Base-by-base conservation (phyloP, 2,797 vertebrate genomes). In the Pristis pectinata region DNA sequence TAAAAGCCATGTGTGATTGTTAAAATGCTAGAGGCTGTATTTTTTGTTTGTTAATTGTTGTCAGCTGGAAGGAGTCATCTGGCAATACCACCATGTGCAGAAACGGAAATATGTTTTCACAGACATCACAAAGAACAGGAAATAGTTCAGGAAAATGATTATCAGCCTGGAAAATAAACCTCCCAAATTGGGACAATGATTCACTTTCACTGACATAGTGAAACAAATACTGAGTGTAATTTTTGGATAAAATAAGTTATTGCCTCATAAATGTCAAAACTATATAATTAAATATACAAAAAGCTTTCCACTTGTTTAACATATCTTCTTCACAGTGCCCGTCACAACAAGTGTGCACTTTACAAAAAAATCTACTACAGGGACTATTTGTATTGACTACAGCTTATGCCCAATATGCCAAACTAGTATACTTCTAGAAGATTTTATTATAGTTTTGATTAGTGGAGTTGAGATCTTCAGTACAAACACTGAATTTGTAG, bases 31-130 rank as follows among this genome's bases (percentile, higher is more conserved):
- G 30, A 76, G 34, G 15, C 34, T 30, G 11, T 13, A 49, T 74
- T 74, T 85, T 3, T 94, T 76, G 92, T 76, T 72, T n/a, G 92
- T 44, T 76, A 94, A 94, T 74, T 94, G 44, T 74, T 93, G 92
- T 53, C 70, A 94, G 92, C 70, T 94, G 70, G 44, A 49, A 74
- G 41, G 44, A 49, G 92, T 74, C 67, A 53, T 93, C 67, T 72
- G 64, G 67, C 49, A 56, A 56, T n/a, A 19, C 1, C 6, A 74
- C 37, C 44, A 74, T n/a, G 67, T 27, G 92, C 44, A 74, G 53
- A 34, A 76, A 76, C 70, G 74, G 67, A 74, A 44, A 53, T 44
- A 72, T 11, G 10, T 76, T 94, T 93, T 94, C 70, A 76, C 41
- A 49, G 70, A 94, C 44, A 56, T 74, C 92, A 74, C 70, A 72